Base-by-base conservation (phyloP, 35 echinoderm and acorn worm genomes). In the Eucidaris tribuloides region DNA sequence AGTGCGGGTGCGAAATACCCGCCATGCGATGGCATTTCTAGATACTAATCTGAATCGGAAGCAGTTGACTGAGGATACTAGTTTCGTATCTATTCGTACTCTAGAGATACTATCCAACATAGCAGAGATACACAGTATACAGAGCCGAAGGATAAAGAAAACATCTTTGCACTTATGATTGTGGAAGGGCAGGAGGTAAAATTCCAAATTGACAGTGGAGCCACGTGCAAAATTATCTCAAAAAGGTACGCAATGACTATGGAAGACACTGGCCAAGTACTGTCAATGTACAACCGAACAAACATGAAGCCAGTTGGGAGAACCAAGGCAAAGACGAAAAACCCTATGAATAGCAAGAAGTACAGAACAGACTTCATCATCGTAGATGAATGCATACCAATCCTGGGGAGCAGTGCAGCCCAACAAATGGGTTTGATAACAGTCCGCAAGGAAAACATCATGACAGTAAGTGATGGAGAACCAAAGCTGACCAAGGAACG, bases 211-310 rank as follows among this genome's bases (percentile, higher is more conserved):
- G 85, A 84, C 48, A 76, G 29, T 35, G 71, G 85, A 46, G 79
- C 85, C 22, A 88, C 71, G 13, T 84, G 86, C 45, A 94, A 89
- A 85, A 59, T 89, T 6, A 33, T 94, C 4, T 61, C 81, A 55
- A 2, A 74, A 38, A n/a, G 7, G n/a, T n/a, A 52, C 48, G n/a
- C 9, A n/a, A 52, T 52, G n/a, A n/a, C 48, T 52, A 9, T 52
- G 9, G 48, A 52, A 11, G 48, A 52, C 48, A 50, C 79, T 14
- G 36, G 71, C 6, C 44, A 76, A 28, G 74, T 88, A 35, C 58
- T 96, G 61, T 72, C 79, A 5, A 96, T 96, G 88, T 96, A 91
- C 62, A 91, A 96, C 57, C 59, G 72, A 15, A 96, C 56, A 59
- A 91, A 43, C 6, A 34, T 89, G 45, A 63, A 83, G 20, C 79